A percentile compares a stretch with the other conserved stretches of the same genome.
phyloP scores from a whole-genome alignment of 2,113 vertebrate genomes.

The Pleuronectes platessa region DNA sequence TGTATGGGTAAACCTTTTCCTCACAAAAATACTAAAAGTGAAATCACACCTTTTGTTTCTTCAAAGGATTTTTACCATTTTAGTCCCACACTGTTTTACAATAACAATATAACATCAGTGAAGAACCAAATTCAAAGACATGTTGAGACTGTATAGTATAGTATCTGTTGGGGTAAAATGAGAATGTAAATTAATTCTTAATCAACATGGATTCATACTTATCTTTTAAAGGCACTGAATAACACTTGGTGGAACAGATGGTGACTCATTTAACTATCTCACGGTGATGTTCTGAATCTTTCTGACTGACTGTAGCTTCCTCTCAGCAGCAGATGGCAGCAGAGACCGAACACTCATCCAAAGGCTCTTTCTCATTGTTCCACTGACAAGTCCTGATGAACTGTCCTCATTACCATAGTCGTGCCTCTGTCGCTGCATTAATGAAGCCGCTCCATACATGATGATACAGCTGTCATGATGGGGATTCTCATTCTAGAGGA shows the following conservation, averaged over 20 bases:
- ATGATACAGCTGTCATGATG: constrained; percentile 12
- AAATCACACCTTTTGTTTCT: too few relatives aligned
- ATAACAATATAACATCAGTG: too few relatives aligned
- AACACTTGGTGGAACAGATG: neutral
- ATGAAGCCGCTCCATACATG: constrained; percentile 21
- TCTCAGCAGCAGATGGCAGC: constrained; percentile 72
- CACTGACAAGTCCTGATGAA: constrained; percentile 22
- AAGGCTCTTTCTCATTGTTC: too few relatives aligned
- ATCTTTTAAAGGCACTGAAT: neutral
- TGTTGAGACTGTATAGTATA: neutral
- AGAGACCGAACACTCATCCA: constrained; percentile 27
- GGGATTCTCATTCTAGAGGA: neutral
- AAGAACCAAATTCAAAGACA: neutral
- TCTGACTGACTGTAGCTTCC: neutral
- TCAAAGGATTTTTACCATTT: too few relatives aligned
- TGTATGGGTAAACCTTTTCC: too few relatives aligned
- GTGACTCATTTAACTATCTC: neutral
- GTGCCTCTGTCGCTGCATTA: neutral
- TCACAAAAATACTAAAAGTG: too few relatives aligned
- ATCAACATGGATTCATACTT: neutral
- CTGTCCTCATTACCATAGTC: constrained; percentile 11
- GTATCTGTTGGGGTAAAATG: too few relatives aligned
- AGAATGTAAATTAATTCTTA: too few relatives aligned
- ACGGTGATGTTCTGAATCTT: too few relatives aligned
- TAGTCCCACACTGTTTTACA: too few relatives aligned